Evolutionary conservation across 2,888 invertebrate genomes (phyloP), one percentile per base, ranked within the genome.

Genomic region (Dioctria rufipes): DNA sequence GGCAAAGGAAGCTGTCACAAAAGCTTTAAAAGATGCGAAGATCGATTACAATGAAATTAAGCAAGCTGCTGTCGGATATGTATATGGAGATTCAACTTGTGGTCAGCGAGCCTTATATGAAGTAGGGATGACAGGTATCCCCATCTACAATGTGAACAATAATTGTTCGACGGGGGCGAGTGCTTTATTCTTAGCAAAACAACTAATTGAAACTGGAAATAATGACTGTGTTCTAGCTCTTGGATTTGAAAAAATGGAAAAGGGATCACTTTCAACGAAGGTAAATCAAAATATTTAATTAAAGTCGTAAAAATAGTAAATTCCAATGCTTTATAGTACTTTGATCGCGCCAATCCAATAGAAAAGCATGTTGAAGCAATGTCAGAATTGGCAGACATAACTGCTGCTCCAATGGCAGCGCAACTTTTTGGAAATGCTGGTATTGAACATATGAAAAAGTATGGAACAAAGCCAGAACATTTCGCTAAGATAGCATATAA

Each of bases 181-280:
- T 79, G 99, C 99, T 1, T 89, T 99, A 3, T 92, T 94, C 86
- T 90, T 99, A 86, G 97, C 94, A 0, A 97, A 97, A 87, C 97
- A 98, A 89, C 92, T 98, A 37, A 91, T 99, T n/a, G 95, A 97
- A 89, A 93, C 95, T 82, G 98, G 97, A 9, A 91, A 93, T 85
- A 93, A 94, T 13, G 95, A 98, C 85, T 96, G 98, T 86, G 94
- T 96, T 0, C 90, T 99, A 80, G 98, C 98, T 2, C 90, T 98
- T 46, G 99, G 99, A 4, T 99, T 99, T 88, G 99, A 99, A 87
- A 99, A 98, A 90, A 99, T 99, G 99, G 94, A 98, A 84, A 92
- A 93, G 11, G 99, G 99, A 0, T 97, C 98, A 0, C 90, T 99
- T 9, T 90, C 92, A 11, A 89, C 93, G 0, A 94, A 93, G 89